Evolutionary conservation across 2,888 invertebrate genomes (phyloP), one percentile per base, ranked within the genome.

Genomic region (Callosobruchus maculatus): DNA sequence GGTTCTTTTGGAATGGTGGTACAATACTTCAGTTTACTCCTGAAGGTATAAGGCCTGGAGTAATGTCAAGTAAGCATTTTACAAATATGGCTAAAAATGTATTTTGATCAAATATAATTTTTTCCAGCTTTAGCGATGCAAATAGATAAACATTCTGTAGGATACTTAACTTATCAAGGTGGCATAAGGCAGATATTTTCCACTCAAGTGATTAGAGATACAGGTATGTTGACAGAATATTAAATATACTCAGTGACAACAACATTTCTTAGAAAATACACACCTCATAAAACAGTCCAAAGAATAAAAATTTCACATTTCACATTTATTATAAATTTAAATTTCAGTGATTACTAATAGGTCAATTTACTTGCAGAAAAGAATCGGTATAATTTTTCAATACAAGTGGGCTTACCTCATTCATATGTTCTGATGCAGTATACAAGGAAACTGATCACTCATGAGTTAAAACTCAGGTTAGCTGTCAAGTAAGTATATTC

Each of bases 81-180:
- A 26, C 70, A 30, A 18, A 30, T 67, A 31, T n/a, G 9, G 2
- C 20, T 21, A 7, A 18, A n/a, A 18, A 68, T n/a, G 20, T 13
- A 9, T 7, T 68, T 22, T n/a, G 7, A n/a, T 68, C 20, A 21
- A 68, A 68, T 22, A 9, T 68, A 1, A 18, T 22, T 20, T 26
- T 87, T 85, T 0, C 85, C 85, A 94, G 94, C 94, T 5, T 86
- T 97, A 82, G 96, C 94, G 0, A 91, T 94, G 83, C 97, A 97
- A 86, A 88, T 98, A 77, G 96, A 97, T 82, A 94, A 94, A 74
- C 93, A 96, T 83, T 94, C 96, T 0, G 92, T 96, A 73, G 97
- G 97, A 7, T 95, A 97, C 81, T 87, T 98, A 67, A 95, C 95
- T 0, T 96, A 95, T 84, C 93, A 95, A 82, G 94, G 90, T 0